Evolutionary conservation across 2,113 vertebrate genomes (phyloP).

Genomic region (Ploceus nigricollis): DNA sequence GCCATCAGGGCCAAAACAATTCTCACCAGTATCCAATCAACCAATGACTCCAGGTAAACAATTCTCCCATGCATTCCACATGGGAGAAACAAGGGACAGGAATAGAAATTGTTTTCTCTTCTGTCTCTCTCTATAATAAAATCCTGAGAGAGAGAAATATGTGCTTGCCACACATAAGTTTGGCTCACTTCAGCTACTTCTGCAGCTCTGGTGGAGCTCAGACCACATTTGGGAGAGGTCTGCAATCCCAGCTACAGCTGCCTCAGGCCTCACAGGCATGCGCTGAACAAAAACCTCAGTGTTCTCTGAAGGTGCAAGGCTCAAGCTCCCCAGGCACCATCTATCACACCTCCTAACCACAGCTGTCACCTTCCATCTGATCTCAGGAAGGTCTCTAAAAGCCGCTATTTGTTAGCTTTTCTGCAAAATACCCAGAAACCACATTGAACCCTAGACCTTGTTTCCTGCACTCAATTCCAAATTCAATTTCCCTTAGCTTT

Average conservation of each 20-base stretch:
- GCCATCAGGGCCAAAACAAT: too few species aligned
- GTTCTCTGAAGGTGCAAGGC: neutral
- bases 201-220: neutral
- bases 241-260: neutral
- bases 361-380: neutral
- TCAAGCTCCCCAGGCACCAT: neutral
- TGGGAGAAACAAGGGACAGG: too few species aligned
- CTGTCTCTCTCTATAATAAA: too few species aligned
- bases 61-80: too few species aligned
- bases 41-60: too few species aligned
- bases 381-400: neutral
- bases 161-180: neutral
- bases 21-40: too few species aligned
- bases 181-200: neutral
- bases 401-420: neutral
- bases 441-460: neutral
- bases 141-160: too few species aligned
- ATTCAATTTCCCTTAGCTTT: neutral
- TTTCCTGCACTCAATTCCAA: neutral
- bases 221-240: neutral
- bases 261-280: neutral
- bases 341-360: neutral
- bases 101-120: too few species aligned
- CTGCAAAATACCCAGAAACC: neutral
- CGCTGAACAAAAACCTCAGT: neutral